These are phyloP conservation scores for Ctenosaura bakeri DNA, from an alignment of 2,797 vertebrate species.

Conservation along the genomic window DNA sequence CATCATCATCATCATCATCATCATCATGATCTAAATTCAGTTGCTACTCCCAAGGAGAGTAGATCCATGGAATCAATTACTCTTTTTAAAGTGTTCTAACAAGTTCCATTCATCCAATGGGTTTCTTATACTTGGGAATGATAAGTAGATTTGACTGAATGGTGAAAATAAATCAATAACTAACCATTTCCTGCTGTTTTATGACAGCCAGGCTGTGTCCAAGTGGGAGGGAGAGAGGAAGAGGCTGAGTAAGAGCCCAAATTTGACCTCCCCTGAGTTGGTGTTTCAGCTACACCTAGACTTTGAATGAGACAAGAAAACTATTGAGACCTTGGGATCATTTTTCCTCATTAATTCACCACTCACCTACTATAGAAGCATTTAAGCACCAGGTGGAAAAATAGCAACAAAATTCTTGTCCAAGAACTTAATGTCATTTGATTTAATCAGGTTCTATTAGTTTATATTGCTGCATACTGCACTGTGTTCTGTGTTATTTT, in stretches of 20 bases:
- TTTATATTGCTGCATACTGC: background rate
- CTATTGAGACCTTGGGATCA: no score
- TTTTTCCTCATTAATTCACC: background rate
- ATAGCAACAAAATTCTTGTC: background rate
- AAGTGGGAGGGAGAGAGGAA: background rate
- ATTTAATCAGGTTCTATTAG: conserved; percentile 2
- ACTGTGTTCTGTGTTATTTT: conserved; percentile 12
- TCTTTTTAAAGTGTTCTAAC: no score
- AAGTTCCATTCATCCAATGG: no score
- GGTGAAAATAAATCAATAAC: no score
- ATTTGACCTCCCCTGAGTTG: no score
- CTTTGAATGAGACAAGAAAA: background rate
- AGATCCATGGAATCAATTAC: no score
- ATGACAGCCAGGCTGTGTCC: background rate
- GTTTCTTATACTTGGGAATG: no score
- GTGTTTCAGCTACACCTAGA: background rate
- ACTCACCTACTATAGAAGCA: background rate
- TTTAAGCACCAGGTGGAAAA: background rate
- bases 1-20: background rate
- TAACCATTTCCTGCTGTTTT: background rate
- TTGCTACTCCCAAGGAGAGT: no score
- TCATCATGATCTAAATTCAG: background rate
- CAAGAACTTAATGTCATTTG: background rate
- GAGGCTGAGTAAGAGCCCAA: background rate
- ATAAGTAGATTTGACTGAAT: no score